Conservation (phyloP, 2,113 vertebrate species). For the Amphilophus citrinellus region DNA sequence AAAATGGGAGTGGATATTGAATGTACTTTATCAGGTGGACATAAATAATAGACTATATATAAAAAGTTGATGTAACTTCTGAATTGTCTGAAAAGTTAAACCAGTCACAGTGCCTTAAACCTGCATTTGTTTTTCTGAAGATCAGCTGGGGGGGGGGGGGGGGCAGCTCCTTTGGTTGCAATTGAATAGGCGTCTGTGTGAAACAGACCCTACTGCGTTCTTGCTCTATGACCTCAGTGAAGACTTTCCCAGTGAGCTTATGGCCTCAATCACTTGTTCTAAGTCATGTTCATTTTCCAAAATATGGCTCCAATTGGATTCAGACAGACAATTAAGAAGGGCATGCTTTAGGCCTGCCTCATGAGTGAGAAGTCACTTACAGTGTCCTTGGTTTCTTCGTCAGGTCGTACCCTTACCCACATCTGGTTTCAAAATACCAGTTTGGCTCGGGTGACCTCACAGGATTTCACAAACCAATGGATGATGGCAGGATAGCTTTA, state of each 20-base stretch:
- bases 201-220: too few relatives aligned
- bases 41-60: neutral
- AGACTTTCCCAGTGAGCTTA: neutral
- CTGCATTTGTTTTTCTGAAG: too few relatives aligned
- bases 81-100: too few relatives aligned
- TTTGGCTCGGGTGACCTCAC: neutral
- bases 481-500: neutral
- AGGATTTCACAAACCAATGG: neutral
- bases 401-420: neutral
- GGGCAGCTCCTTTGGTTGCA: too few relatives aligned
- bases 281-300: neutral
- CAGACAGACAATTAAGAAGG: neutral
- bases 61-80: too few relatives aligned
- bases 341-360: neutral
- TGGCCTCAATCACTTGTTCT: neutral
- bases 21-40: neutral
- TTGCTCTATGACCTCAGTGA: neutral
- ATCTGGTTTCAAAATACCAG: neutral
- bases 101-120: too few relatives aligned
- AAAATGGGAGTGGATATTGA: neutral
- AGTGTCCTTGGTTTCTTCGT: neutral
- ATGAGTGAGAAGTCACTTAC: neutral
- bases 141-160: too few relatives aligned
- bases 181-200: too few relatives aligned
- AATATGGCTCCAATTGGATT: neutral